Percentiles rank a stretch among this genome's conserved stretches.
Conservation (phyloP, 2,888 invertebrate species). For the Pantelozetes paolii region DNA sequence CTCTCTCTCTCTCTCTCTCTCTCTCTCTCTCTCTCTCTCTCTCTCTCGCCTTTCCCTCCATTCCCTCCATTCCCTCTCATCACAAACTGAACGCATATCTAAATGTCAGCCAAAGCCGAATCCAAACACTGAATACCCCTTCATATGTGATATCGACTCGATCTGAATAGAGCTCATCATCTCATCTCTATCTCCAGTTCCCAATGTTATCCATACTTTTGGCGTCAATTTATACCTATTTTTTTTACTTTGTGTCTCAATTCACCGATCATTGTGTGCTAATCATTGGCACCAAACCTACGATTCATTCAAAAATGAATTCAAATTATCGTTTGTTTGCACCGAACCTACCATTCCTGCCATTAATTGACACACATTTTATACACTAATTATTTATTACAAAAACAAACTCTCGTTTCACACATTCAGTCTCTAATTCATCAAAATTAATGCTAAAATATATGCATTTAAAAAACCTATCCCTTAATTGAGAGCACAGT, state of each 20-base stretch:
- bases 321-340: too few species aligned
- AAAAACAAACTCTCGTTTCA: background rate
- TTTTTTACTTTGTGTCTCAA: background rate
- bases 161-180: conserved; percentile 30
- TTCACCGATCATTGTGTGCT: too few species aligned
- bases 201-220: background rate
- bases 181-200: background rate
- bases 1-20: background rate
- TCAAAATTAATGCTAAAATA: background rate
- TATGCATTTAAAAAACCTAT: too few species aligned
- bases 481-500: too few species aligned
- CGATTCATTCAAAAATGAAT: too few species aligned
- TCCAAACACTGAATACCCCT: conserved; percentile 5
- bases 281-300: too few species aligned
- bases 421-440: background rate
- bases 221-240: background rate
- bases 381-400: background rate
- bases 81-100: background rate
- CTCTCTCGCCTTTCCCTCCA: conserved; percentile 17
- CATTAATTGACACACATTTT: background rate
- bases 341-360: background rate
- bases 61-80: background rate
- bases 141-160: conserved; percentile 8
- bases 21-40: conserved; percentile 25
- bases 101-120: conserved; percentile 6